phyloP scores from a whole-genome alignment of 2,888 invertebrate genomes.

The Mycalesis mineus region DNA sequence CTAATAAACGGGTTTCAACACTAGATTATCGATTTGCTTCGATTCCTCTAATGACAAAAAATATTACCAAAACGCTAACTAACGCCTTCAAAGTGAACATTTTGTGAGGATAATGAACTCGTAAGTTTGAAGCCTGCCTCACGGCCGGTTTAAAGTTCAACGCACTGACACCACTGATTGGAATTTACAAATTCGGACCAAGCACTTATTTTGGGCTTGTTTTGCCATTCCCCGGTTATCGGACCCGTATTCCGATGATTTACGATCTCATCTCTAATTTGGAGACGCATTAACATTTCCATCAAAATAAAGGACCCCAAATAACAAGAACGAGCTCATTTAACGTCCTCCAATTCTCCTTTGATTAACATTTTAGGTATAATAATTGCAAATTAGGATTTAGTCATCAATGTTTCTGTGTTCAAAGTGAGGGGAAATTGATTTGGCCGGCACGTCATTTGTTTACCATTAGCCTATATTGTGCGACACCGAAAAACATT shows the following conservation, averaged over 20 bases:
- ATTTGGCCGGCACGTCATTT: constrained; percentile 27
- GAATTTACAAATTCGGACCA: constrained; percentile 61
- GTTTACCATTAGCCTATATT: constrained; percentile 48
- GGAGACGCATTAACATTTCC: constrained; percentile 32
- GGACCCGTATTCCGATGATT: constrained; percentile 54
- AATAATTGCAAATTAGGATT: constrained; percentile 10
- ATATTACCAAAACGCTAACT: constrained; percentile 34
- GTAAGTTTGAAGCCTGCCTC: constrained; percentile 48
- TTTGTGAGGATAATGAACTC: constrained; percentile 70
- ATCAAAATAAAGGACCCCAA: constrained; percentile 28
- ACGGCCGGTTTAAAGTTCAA: constrained; percentile 74
- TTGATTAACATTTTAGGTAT: constrained; percentile 26
- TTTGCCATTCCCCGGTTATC: constrained; percentile 64
- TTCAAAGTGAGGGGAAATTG: background rate
- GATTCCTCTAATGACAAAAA: constrained; percentile 15
- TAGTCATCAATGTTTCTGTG: constrained; percentile 14
- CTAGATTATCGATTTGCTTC: background rate
- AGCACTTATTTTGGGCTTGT: constrained; percentile 61
- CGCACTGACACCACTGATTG: constrained; percentile 56
- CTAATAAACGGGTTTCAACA: too few species aligned
- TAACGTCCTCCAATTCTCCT: constrained; percentile 23
- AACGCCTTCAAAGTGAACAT: constrained; percentile 53
- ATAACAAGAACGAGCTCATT: constrained; percentile 24
- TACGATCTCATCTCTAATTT: constrained; percentile 50
- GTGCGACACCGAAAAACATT: constrained; percentile 22